A percentile compares a stretch with the other conserved stretches of the same genome.
phyloP scores from a whole-genome alignment of 2,797 vertebrate species.

The Rousettus madagascariensis region DNA sequence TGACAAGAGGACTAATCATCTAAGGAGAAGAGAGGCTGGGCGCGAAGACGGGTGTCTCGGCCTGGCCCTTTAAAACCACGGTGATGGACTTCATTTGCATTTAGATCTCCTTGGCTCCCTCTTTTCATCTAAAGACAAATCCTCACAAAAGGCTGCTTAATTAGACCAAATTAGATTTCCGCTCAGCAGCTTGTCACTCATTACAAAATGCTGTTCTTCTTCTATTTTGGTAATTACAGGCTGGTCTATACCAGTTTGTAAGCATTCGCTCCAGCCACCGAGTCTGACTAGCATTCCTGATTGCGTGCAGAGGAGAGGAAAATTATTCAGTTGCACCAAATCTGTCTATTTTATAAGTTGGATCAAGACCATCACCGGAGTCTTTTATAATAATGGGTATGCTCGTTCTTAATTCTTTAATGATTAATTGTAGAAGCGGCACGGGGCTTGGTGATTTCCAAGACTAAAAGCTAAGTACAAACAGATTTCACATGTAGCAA shows the following conservation, averaged over 20 bases:
- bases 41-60: not conserved
- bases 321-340: constrained; percentile 79
- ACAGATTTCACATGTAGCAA: not conserved
- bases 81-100: constrained; percentile 86
- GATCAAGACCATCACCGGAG: constrained; percentile 75
- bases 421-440: constrained; percentile 79
- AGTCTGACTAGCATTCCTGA: constrained; percentile 82
- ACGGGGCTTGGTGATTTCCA: constrained; percentile 75
- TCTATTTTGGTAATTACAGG: constrained; percentile 85
- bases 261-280: constrained; percentile 69
- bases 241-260: constrained; percentile 65
- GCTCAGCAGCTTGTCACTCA: constrained; percentile 87
- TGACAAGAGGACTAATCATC: not conserved
- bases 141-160: constrained; percentile 89
- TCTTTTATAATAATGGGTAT: constrained; percentile 78
- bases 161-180: constrained; percentile 91
- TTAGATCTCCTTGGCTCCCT: constrained; percentile 86
- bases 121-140: constrained; percentile 88
- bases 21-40: constrained; percentile 17
- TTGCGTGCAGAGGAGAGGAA: constrained; percentile 78
- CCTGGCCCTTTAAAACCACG: constrained; percentile 83
- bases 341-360: constrained; percentile 80
- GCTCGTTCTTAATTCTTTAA: constrained; percentile 78
- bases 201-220: constrained; percentile 86
- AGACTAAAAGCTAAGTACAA: constrained; percentile 75